Base-by-base conservation (phyloP, 2,888 invertebrate genomes). In the Synergus gifuensis region DNA sequence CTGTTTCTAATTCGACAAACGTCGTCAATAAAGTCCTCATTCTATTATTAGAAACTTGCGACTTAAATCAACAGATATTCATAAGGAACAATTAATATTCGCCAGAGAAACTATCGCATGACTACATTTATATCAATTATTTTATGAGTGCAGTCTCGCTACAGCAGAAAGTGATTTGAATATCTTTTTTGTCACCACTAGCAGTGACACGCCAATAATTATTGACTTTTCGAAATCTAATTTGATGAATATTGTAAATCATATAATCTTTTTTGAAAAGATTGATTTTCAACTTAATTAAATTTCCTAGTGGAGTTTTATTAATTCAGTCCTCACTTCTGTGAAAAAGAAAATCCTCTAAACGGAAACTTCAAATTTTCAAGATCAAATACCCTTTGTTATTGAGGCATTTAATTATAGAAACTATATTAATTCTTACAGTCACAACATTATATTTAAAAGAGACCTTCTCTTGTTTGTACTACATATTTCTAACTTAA, bases 21-120 rank as follows among this genome's bases (percentile, higher is more conserved):
- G 12, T 62, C 18, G 62, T 62, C 28, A 62, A 62, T 62, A 62
- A 28, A 62, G 62, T 62, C 5, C 18, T 62, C 28, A 62, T 62
- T 28, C 62, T 62, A 62, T 62, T 62, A 62, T 62, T 62, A 62
- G 62, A 28, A 28, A 28, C 22, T 4, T 62, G 28, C 22, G 62
- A 62, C 62, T 22, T 62, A 14, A 62, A 14, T 62, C 62, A 62
- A 28, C 62, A 62, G 28, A 2, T 11, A 62, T 1, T 62, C 62
- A 62, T 62, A 28, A 22, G 14, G 22, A 62, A 18, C 28, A 62
- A 62, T 62, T 62, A 62, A 28, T 62, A 62, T 62, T 62, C 22
- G 62, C 62, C 28, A 11, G 14, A 4, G 12, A 22, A 14, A 62
- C 18, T 22, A 28, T 62, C 22, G 62, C 62, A 12, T 62, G 14